Conservation (phyloP, 2,113 vertebrate genomes). For the Tupaia tana region DNA sequence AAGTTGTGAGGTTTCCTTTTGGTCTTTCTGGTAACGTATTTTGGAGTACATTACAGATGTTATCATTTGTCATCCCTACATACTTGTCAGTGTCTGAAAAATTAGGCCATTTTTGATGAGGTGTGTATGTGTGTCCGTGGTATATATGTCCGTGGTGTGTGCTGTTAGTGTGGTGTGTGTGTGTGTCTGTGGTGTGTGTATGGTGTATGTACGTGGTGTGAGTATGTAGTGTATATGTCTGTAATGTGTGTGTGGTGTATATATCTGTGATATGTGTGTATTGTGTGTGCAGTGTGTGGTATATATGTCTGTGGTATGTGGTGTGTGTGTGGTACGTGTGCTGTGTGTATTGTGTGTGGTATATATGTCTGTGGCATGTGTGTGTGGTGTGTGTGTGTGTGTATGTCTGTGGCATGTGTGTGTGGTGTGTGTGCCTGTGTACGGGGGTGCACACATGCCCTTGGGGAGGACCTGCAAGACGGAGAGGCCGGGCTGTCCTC, state of each 20-base stretch:
- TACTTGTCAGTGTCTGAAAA: conserved; percentile 24
- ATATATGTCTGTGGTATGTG: background rate
- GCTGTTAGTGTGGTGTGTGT: no score
- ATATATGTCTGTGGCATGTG: background rate
- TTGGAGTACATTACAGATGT: background rate
- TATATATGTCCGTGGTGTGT: no score
- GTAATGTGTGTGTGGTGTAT: background rate
- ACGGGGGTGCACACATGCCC: background rate
- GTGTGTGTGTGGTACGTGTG: background rate
- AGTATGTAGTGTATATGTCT: background rate
- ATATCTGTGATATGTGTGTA: background rate
- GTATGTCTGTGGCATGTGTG: background rate
- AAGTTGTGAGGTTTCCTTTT: background rate
- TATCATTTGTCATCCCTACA: background rate
- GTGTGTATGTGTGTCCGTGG: background rate
- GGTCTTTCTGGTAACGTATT: background rate
- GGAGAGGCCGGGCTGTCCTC: background rate
- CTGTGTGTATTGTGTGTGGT: background rate
- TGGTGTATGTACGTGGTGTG: background rate
- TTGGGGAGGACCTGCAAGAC: background rate
- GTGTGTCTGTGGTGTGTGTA: no score
- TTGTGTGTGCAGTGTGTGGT: background rate
- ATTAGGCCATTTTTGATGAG: background rate
- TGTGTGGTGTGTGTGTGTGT: background rate
- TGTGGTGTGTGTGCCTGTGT: background rate